Base-by-base conservation (phyloP, 2,797 vertebrate genomes). In the Dromococcyx pavoninus region DNA sequence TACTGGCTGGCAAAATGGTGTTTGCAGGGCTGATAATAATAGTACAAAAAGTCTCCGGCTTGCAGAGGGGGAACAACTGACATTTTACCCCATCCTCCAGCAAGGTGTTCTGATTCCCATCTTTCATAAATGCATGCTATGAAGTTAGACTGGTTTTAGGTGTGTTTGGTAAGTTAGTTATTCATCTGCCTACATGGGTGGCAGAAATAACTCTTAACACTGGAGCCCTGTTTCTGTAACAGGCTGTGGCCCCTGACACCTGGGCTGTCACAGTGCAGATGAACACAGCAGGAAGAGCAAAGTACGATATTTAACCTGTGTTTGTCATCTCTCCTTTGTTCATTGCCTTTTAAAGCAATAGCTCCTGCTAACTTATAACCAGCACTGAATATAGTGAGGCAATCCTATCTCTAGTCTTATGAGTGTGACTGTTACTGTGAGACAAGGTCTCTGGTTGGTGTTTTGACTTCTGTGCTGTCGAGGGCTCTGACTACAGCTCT, bases 201-300 rank as follows among this genome's bases (percentile, higher is more conserved):
- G 58, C 54, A 84, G 76, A 62, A 93, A 12, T 54, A 62, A 56
- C 39, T 56, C n/a, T 28, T 57, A 83, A 2, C 14, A 3, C 76
- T 37, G 58, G 28, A 57, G 48, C 44, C 22, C 27, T 39, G 24
- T 75, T 62, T 37, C 41, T 0, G 0, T 39, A 13, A 2, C 13
- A 15, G 54, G 35, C 85, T 28, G 24, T 25, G 54, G 13, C 51
- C 46, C 2, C 2, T 0, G 2, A 22, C 28, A 3, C 50, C n/a
- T 5, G 5, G 10, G 69, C 61, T 43, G 48, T 58, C 51, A 2
- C 10, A 8, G 53, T 18, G 44, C 43, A 32, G 62, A 37, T 30
- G 51, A 65, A 65, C 21, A 3, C 41, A 27, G 65, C 32, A n/a
- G 41, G 66, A 15, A 50, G 33, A 61, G 19, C 7, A 0, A 60